Conservation (phyloP, 2,888 invertebrate species). For the Heliconius erato region DNA sequence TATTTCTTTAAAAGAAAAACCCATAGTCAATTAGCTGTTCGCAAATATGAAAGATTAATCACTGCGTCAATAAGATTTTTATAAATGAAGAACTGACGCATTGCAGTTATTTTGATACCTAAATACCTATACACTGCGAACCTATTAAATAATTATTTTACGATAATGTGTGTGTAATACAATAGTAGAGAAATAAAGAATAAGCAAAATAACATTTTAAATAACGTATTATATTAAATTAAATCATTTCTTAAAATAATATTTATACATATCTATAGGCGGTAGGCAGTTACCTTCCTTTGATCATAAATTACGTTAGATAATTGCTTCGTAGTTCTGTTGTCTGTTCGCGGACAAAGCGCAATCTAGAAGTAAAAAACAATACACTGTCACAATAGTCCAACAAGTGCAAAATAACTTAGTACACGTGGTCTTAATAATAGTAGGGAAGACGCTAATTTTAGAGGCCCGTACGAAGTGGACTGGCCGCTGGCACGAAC, state of each 20-base stretch:
- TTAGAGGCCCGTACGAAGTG: constrained; percentile 67
- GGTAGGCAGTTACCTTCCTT: background rate
- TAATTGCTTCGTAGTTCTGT: background rate
- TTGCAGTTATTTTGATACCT: constrained; percentile 5
- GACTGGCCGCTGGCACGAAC: constrained; percentile 71
- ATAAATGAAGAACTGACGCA: background rate
- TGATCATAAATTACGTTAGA: background rate
- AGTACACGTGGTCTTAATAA: constrained; percentile 46
- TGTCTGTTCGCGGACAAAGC: background rate
- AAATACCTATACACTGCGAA: background rate
- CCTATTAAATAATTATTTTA: too few species aligned
- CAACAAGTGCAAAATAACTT: constrained; percentile 13
- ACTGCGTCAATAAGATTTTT: background rate
- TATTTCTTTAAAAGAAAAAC: background rate
- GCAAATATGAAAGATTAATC: background rate
- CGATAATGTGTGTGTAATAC: background rate
- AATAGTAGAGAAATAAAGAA: background rate
- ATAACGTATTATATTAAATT: background rate
- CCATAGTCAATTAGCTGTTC: background rate
- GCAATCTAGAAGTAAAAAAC: background rate
- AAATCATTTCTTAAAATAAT: background rate
- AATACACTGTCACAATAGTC: background rate
- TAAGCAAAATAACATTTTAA: background rate
- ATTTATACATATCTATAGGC: background rate
- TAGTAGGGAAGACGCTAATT: constrained; percentile 47